Evolutionary conservation across 2,888 invertebrate species (phyloP).

Genomic region (Tillus elongatus): DNA sequence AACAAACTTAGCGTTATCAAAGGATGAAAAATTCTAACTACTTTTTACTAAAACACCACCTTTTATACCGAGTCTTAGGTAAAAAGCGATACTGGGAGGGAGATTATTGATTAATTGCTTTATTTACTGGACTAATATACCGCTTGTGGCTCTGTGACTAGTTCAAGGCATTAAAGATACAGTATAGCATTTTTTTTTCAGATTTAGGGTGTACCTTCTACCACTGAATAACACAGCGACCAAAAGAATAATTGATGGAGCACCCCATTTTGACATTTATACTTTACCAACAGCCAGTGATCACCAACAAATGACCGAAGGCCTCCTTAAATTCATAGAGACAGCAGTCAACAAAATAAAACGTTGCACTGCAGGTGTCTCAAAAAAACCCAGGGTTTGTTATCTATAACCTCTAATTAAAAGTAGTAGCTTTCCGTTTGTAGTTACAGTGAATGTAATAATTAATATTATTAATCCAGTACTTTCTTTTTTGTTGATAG

Average conservation of each 20-base stretch:
- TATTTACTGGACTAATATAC: too few relatives aligned
- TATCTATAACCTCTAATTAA: conserved; percentile 13
- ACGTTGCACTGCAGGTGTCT: conserved; percentile 54
- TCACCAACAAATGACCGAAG: conserved; percentile 57
- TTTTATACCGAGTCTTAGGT: too few relatives aligned
- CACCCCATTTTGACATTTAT: conserved; percentile 76
- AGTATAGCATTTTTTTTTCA: too few relatives aligned
- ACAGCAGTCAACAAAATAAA: conserved; percentile 84
- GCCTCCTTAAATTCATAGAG: conserved; percentile 75
- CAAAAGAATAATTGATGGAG: conserved; percentile 67
- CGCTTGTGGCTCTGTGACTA: too few relatives aligned
- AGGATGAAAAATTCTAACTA: too few relatives aligned
- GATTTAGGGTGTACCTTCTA: conserved; percentile 80
- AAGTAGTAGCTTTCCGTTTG: too few relatives aligned
- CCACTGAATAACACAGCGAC: conserved; percentile 74
- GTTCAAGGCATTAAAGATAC: too few relatives aligned
- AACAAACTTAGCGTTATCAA: too few relatives aligned
- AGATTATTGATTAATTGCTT: too few relatives aligned
- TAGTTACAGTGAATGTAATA: conserved; percentile 4
- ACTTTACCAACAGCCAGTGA: conserved; percentile 51
- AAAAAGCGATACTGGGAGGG: too few relatives aligned
- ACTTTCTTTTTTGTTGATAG: conserved; percentile 2
- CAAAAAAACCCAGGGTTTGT: conserved; percentile 70
- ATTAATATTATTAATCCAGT: conserved; percentile 4
- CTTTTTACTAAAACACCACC: too few relatives aligned